A percentile compares a stretch with the other conserved stretches of the same genome.
Evolutionary conservation across 2,113 vertebrate species (phyloP).

Genomic region (Corynorhinus townsendii): DNA sequence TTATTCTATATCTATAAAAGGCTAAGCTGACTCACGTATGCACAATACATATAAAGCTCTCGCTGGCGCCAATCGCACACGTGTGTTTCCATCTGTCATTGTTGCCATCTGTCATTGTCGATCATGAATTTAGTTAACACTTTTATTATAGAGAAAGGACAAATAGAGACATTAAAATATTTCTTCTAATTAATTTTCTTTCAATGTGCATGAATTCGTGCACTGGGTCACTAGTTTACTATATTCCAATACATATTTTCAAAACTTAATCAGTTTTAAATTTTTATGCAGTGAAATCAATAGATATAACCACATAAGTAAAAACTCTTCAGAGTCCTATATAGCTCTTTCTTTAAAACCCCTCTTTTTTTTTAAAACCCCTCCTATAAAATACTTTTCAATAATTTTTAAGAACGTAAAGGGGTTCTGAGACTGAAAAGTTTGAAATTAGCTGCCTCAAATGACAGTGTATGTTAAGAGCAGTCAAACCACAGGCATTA

Average conservation of each 20-base stretch:
- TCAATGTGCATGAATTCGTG: no score
- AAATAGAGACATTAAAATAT: no score
- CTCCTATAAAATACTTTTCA: background rate
- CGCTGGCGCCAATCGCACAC: no score
- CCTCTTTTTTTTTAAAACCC: background rate
- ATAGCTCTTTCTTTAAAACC: background rate
- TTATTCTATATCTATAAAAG: no score
- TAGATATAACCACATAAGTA: background rate
- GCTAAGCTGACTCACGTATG: no score
- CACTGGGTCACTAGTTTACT: background rate
- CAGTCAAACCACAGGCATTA: background rate
- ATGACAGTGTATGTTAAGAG: background rate
- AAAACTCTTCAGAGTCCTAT: background rate
- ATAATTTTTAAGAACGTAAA: background rate
- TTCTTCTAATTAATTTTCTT: no score
- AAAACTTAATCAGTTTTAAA: background rate
- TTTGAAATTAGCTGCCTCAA: background rate
- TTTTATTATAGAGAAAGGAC: no score
- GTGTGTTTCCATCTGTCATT: no score
- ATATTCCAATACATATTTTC: background rate
- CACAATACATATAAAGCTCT: no score
- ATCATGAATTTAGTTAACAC: no score
- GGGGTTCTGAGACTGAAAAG: background rate
- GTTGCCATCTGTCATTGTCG: no score
- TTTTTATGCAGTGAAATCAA: constrained; percentile 7